Conservation (phyloP, 2,797 vertebrate genomes). For the Myotis vivesi region DNA sequence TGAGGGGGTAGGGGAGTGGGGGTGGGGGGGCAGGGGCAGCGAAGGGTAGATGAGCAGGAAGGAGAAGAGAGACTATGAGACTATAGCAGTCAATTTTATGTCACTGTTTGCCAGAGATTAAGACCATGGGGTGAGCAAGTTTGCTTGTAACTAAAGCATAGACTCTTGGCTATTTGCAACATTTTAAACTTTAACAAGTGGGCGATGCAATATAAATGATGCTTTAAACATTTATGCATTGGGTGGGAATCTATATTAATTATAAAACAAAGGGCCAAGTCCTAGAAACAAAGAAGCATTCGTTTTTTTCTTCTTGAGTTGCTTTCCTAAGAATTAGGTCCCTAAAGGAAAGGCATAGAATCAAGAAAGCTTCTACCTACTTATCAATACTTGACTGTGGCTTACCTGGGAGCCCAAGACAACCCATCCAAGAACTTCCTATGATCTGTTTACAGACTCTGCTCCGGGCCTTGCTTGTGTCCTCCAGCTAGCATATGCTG, state of each 20-base stretch:
- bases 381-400: constrained; percentile 7
- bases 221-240: constrained; percentile 78
- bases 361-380: constrained; percentile 14
- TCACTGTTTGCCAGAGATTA: constrained; percentile 53
- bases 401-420: background rate
- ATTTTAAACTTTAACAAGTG: constrained; percentile 80
- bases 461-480: background rate
- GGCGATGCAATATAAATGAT: constrained; percentile 79
- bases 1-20: fast-evolving
- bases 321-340: constrained; percentile 62
- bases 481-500: background rate
- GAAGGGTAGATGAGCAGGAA: background rate
- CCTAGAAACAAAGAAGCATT: constrained; percentile 73
- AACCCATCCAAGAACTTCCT: background rate
- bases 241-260: constrained; percentile 79
- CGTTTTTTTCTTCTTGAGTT: constrained; percentile 50
- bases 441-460: background rate
- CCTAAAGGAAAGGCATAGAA: constrained; percentile 53
- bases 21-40: no score
- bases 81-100: background rate
- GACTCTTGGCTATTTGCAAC: constrained; percentile 77
- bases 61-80: background rate
- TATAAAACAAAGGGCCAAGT: constrained; percentile 78
- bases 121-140: constrained; percentile 63
- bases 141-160: constrained; percentile 68